These are phyloP conservation scores for Orthosia incerta DNA, from an alignment of 2,888 invertebrate species.

Conservation along the genomic window DNA sequence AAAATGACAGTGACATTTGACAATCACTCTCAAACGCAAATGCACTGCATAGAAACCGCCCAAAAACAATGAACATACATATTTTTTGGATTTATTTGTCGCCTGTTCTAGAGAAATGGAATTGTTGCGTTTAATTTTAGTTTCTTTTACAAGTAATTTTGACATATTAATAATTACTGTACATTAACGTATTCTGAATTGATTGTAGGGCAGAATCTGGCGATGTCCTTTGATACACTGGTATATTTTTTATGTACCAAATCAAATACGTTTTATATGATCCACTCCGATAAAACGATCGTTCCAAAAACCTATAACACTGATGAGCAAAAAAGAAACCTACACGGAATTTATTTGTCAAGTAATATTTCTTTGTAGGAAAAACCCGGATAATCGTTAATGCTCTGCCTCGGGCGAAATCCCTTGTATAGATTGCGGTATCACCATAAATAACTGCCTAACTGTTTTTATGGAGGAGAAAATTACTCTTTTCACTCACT, in stretches of 20 bases:
- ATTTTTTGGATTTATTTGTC: too few relatives aligned
- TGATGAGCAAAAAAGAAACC: constrained; percentile 81
- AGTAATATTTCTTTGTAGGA: constrained; percentile 87
- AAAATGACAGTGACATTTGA: too few relatives aligned
- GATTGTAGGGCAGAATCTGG: too few relatives aligned
- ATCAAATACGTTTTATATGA: constrained; percentile 29
- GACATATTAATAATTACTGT: too few relatives aligned
- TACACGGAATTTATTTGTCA: constrained; percentile 86
- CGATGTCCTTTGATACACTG: not conserved
- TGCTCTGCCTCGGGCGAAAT: constrained; percentile 86
- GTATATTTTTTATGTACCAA: constrained; percentile 26
- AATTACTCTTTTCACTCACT: constrained; percentile 87
- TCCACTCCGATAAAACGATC: constrained; percentile 58
- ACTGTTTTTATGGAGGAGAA: constrained; percentile 90
- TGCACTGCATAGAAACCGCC: too few relatives aligned
- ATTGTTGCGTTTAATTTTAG: too few relatives aligned
- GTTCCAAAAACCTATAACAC: constrained; percentile 59
- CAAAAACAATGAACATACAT: too few relatives aligned
- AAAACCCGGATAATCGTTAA: constrained; percentile 88
- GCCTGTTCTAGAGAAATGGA: too few relatives aligned
- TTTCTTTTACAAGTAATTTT: too few relatives aligned
- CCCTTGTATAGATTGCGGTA: constrained; percentile 90
- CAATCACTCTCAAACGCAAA: too few relatives aligned
- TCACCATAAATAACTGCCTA: constrained; percentile 89
- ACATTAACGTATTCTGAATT: too few relatives aligned